Conservation (phyloP, 2,113 vertebrate species). For the Campylomormyrus tamandua region DNA sequence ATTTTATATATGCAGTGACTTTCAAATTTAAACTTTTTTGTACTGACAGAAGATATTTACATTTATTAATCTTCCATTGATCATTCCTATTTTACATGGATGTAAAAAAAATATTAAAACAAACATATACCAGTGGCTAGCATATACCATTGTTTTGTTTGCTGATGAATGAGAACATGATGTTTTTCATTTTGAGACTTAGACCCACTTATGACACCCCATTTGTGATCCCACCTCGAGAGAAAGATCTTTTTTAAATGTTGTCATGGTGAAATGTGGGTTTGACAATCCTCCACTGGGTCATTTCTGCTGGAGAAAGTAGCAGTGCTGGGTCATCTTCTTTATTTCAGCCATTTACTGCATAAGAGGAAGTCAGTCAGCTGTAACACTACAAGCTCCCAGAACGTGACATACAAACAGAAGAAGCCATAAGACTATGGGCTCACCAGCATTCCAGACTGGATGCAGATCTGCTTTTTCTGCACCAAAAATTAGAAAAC, state of each 20-base stretch:
- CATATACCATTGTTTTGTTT: background rate
- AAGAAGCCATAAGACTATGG: background rate
- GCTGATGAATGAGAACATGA: background rate
- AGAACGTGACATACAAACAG: background rate
- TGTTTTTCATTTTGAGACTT: background rate
- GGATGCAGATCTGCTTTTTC: background rate
- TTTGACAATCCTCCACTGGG: background rate
- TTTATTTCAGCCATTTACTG: conserved; percentile 7
- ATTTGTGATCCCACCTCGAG: background rate
- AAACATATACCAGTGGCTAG: background rate
- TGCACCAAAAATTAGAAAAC: background rate
- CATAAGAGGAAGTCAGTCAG: background rate
- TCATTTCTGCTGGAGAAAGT: background rate
- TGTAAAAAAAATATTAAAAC: background rate
- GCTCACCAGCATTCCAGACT: background rate
- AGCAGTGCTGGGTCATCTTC: background rate
- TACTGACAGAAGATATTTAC: background rate
- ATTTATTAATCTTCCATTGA: background rate
- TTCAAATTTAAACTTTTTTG: background rate
- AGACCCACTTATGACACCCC: background rate
- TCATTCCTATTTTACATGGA: background rate
- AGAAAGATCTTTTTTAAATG: background rate
- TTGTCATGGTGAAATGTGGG: background rate
- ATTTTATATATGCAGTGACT: background rate
- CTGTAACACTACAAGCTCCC: conserved; percentile 1